A percentile compares a stretch with the other conserved stretches of the same genome.
Evolutionary conservation across 2,797 vertebrate species (phyloP).

Genomic region (Ctenopoma multispine): DNA sequence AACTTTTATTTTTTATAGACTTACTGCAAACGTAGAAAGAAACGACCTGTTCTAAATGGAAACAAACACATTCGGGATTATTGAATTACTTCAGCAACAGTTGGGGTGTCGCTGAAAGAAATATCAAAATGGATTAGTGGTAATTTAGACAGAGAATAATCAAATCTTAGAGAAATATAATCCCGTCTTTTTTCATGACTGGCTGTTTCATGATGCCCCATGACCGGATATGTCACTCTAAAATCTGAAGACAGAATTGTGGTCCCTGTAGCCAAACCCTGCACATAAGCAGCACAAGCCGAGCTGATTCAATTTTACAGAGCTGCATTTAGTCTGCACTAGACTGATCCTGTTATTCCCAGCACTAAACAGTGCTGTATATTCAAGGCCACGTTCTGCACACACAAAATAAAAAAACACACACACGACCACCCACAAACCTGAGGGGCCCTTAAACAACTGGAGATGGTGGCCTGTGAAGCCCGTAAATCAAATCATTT

Average conservation of each 20-base stretch:
- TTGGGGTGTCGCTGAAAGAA: slow-evolving; percentile 20
- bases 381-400: slow-evolving; percentile 38
- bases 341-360: slow-evolving; percentile 51
- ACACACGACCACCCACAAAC: slow-evolving; percentile 31
- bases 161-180: slow-evolving; percentile 44
- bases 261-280: slow-evolving; percentile 34
- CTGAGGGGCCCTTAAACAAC: slow-evolving; percentile 32
- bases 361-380: slow-evolving; percentile 33
- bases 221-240: slow-evolving; percentile 35
- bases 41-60: slow-evolving; percentile 9
- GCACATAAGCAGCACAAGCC: slow-evolving; percentile 33
- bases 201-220: slow-evolving; percentile 35
- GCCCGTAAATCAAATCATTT: slow-evolving; percentile 66
- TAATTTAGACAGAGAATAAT: slow-evolving; percentile 60
- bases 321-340: slow-evolving; percentile 45
- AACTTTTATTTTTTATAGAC: slow-evolving; percentile 31
- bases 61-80: slow-evolving; percentile 25
- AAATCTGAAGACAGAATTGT: slow-evolving; percentile 36
- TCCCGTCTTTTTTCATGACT: slow-evolving; percentile 40
- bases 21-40: slow-evolving; percentile 3
- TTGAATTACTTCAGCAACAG: slow-evolving; percentile 21
- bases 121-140: slow-evolving; percentile 46
- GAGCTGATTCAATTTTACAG: slow-evolving; percentile 51
- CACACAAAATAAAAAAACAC: slow-evolving; percentile 26
- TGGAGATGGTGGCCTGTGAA: slow-evolving; percentile 49